These are phyloP conservation scores for Nomada hirtipes DNA, from an alignment of 2,888 invertebrate genomes.

Conservation along the genomic window DNA sequence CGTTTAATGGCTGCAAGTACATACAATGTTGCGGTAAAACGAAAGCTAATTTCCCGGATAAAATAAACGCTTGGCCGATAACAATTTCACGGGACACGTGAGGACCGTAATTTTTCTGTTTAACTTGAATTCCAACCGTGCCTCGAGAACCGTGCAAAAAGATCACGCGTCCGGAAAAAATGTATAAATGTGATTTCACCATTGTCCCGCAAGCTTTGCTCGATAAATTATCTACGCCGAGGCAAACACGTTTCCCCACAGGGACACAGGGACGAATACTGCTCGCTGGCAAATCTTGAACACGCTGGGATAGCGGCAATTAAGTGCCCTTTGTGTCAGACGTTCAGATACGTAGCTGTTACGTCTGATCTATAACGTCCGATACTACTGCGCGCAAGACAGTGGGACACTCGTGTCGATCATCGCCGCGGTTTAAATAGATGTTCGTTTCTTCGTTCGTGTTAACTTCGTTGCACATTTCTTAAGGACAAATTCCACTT, in stretches of 20 bases:
- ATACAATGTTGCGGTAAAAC: background rate
- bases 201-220: background rate
- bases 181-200: background rate
- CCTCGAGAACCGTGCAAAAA: background rate
- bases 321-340: constrained; percentile 50
- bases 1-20: constrained; percentile 17
- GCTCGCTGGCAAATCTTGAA: constrained; percentile 26
- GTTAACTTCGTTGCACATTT: too few relatives aligned
- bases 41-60: constrained; percentile 15
- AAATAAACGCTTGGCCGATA: constrained; percentile 13
- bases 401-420: background rate
- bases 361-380: constrained; percentile 56
- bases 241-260: background rate
- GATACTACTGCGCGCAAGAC: constrained; percentile 15
- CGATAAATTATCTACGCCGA: background rate
- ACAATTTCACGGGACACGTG: constrained; percentile 3
- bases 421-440: too few relatives aligned
- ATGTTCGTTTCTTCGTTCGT: too few relatives aligned
- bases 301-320: constrained; percentile 39
- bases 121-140: background rate
- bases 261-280: constrained; percentile 12
- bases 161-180: background rate
- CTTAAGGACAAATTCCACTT: too few relatives aligned
- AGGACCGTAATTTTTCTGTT: background rate
- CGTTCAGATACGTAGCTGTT: constrained; percentile 41